Conservation (phyloP, 2,888 invertebrate species). For the Muschampia plurimacula region DNA sequence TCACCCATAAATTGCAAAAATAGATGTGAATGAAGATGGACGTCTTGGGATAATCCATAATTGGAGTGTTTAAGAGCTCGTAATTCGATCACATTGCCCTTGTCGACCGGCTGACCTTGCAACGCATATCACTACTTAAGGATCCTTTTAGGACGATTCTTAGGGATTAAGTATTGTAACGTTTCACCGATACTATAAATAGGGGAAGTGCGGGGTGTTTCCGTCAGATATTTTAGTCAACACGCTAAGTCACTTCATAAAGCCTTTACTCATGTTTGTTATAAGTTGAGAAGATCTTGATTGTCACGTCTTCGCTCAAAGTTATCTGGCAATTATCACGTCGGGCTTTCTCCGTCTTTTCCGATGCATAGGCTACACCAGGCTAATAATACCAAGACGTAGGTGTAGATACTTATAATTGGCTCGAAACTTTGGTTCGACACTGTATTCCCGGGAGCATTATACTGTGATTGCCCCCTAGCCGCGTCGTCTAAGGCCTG, state of each 20-base stretch:
- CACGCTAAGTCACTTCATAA: too few species aligned
- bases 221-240: too few species aligned
- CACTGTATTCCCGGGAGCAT: not conserved
- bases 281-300: too few species aligned
- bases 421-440: not conserved
- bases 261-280: too few species aligned
- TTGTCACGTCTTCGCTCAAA: too few species aligned
- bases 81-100: constrained; percentile 24
- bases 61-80: constrained; percentile 14
- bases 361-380: too few species aligned
- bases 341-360: too few species aligned
- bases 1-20: constrained; percentile 22
- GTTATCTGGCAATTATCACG: too few species aligned
- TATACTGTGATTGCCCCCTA: constrained; percentile 13
- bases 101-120: not conserved
- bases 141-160: not conserved
- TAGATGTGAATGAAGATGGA: constrained; percentile 22
- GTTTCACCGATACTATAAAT: not conserved
- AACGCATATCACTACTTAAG: too few species aligned
- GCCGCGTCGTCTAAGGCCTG: not conserved
- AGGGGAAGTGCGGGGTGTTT: too few species aligned
- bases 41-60: constrained; percentile 18
- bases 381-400: too few species aligned
- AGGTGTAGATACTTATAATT: not conserved
- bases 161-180: not conserved